Evolutionary conservation across 2,113 vertebrate species (phyloP), one percentile per base, ranked within the genome.

Genomic region (Toxostoma redivivum): DNA sequence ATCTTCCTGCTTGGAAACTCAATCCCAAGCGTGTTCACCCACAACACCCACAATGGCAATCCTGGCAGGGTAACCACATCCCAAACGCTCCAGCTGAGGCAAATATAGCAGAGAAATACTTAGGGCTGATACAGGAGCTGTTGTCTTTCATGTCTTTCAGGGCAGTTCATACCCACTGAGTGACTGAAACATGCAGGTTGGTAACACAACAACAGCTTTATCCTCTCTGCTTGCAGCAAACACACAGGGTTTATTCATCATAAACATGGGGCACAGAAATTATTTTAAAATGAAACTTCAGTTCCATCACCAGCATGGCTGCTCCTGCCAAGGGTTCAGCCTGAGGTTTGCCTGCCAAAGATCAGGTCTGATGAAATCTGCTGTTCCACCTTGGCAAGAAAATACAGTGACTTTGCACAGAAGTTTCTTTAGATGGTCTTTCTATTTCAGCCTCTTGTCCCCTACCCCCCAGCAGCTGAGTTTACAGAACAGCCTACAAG

Each of bases 1-100:
- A 87, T 67, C 73, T 87, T 89, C 73, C 89, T 92, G 73, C 89
- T 44, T 66, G 83, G 91, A 96, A 95, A 93, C 38, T 86, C 92
- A 30, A 48, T 79, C 73, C 83, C 57, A 37, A 88, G 71, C 0
- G 2, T 76, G 40, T 57, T 94, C 85, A 86, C 62, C 87, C 42
- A 0, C 47, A 92, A 72, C 71, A 81, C 72, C 71, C 82, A 80
- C 82, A 25, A 3, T 14, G 58, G 88, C 85, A 82, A 44, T 80
- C 27, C 38, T n/a, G 65, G 54, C 47, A 61, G 71, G 37, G 53
- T 38, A 92, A 92, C 92, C 89, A 53, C 85, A 53, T 71, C 81
- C 85, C 90, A 61, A 85, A 53, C 5, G 0, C 86, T 94, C 82
- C 92, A 58, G 90, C 66, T 69, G 95, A 93, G 77, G 64, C 81